Evolutionary conservation across 2,888 invertebrate species (phyloP), one percentile per base, ranked within the genome.

Genomic region (Dynastes hyllus): DNA sequence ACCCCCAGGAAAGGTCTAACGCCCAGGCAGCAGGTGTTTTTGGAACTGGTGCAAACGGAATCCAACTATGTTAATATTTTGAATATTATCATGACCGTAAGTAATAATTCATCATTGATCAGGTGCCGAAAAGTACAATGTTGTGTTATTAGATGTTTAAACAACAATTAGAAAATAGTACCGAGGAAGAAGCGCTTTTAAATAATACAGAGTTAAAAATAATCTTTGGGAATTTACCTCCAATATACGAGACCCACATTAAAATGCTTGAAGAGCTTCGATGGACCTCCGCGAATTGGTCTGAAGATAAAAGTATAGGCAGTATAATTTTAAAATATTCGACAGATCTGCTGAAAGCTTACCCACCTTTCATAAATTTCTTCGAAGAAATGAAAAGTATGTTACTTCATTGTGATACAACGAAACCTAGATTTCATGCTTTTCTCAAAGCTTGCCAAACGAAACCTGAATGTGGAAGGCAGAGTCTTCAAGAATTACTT

Each of bases 341-440:
- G 76, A 94, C 95, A 77, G 97, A 96, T 86, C 91, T 99, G 87
- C 92, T 95, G 83, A 97, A 96, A 90, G 96, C 97, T 0, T 99
- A 99, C 91, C 98, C 98, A 81, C 97, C 98, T 27, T 99, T 98
- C 90, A 96, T 99, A 77, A 99, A 99, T 91, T 98, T 96, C 91
- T 98, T 98, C 89, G 98, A 99, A 89, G 96, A 97, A 89, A 97
- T 97, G 90, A 98, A 98, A 90, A 97, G 97, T 87, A 96, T 96
- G 91, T 92, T 99, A 87, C 92, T 93, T 85, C 93, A 94, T 87
- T 98, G 98, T 91, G 98, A 98, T 91, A 93, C 93, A 88, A 95
- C 94, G 86, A 97, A 98, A 90, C 97, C 98, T 58, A 93, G 98
- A 88, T 99, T 99, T 92, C 98, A 98, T 91, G 98, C 98, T 86